These are phyloP conservation scores for Rhysida immarginata DNA, from an alignment of 1,140 invertebrate genomes.

Conservation along the genomic window DNA sequence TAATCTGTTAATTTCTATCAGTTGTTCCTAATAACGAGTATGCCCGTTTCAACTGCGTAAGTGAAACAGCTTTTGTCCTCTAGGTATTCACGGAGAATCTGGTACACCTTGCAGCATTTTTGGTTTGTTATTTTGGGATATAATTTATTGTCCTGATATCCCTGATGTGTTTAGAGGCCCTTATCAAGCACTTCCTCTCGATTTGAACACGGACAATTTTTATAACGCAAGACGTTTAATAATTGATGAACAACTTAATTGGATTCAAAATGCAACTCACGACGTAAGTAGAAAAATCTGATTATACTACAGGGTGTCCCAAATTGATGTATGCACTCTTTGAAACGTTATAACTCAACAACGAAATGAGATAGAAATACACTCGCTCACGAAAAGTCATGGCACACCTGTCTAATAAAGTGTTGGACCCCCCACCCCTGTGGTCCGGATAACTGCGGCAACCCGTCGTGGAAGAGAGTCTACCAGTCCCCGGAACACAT, in stretches of 20 bases:
- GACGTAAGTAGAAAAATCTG: constrained; percentile 21
- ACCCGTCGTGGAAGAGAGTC: too few relatives aligned
- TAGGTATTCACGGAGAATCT: constrained; percentile 53
- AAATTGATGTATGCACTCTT: too few relatives aligned
- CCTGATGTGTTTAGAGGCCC: constrained; percentile 47
- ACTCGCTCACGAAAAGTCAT: too few relatives aligned
- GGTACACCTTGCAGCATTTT: constrained; percentile 45
- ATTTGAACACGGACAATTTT: constrained; percentile 47
- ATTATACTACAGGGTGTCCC: too few relatives aligned
- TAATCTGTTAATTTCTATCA: constrained; percentile 27
- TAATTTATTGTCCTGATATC: constrained; percentile 43
- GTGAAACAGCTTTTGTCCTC: neutral
- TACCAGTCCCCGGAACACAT: too few relatives aligned
- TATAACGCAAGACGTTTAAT: constrained; percentile 38
- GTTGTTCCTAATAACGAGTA: too few relatives aligned
- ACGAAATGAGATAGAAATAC: too few relatives aligned
- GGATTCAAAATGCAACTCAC: constrained; percentile 27
- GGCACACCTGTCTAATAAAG: too few relatives aligned
- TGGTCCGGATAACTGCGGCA: too few relatives aligned
- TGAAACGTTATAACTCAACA: too few relatives aligned
- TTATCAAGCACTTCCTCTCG: constrained; percentile 50
- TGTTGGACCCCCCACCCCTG: too few relatives aligned
- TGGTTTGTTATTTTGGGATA: constrained; percentile 56
- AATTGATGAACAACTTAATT: constrained; percentile 39
- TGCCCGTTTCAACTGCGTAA: neutral